phyloP scores from a whole-genome alignment of 2,888 invertebrate species.

The Cephus rjabovi region DNA sequence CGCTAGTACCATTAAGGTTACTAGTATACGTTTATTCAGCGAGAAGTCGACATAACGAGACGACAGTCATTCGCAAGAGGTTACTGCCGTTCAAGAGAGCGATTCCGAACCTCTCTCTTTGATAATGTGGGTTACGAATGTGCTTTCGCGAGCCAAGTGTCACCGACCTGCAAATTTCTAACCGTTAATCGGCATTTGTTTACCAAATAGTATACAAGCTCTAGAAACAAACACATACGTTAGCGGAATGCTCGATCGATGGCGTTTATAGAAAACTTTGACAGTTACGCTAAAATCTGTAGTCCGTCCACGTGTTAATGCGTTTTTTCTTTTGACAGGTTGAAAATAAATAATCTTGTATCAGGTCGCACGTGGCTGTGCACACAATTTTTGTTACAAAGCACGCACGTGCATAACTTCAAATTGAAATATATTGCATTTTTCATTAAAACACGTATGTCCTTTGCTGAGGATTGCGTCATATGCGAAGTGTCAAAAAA shows the following conservation, averaged over 20 bases:
- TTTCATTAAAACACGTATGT: background rate
- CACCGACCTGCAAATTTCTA: conserved; percentile 19
- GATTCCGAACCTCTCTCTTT: background rate
- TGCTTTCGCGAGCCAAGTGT: conserved; percentile 16
- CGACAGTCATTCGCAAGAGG: background rate
- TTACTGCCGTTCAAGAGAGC: background rate
- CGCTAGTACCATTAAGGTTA: background rate
- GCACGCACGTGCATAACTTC: background rate
- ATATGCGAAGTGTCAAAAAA: background rate
- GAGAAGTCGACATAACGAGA: background rate
- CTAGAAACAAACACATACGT: background rate
- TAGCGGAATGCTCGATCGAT: background rate
- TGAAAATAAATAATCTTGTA: background rate
- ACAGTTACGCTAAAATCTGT: background rate
- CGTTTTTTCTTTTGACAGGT: background rate
- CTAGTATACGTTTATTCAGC: background rate
- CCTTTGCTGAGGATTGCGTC: background rate
- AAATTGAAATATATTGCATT: background rate
- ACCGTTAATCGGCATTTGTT: conserved; percentile 19
- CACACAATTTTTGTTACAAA: background rate
- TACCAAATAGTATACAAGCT: conserved; percentile 9
- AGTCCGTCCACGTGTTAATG: background rate
- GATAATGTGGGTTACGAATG: conserved; percentile 21
- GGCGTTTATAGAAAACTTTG: background rate
- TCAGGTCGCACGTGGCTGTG: background rate